A percentile compares a stretch with the other conserved stretches of the same genome.
These are phyloP conservation scores for Agonopterix heracliana DNA, from an alignment of 2,888 invertebrate genomes.

Conservation along the genomic window DNA sequence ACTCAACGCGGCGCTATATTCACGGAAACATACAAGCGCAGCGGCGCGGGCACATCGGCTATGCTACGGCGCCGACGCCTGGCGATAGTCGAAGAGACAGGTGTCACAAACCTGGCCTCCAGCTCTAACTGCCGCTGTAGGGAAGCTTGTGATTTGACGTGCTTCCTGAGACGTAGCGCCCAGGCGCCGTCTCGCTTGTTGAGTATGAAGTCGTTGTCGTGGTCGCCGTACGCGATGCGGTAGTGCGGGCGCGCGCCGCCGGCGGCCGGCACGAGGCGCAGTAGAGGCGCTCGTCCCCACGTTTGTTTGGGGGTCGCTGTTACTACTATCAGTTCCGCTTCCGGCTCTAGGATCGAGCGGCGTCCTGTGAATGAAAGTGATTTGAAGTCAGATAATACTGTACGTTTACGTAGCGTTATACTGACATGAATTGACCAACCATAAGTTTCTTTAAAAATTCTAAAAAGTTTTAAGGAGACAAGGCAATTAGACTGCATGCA, in stretches of 20 bases:
- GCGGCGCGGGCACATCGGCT: conserved; percentile 40
- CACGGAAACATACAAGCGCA: conserved; percentile 58
- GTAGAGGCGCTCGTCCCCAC: conserved; percentile 56
- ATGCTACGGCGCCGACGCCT: conserved; percentile 15
- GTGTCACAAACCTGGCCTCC: conserved; percentile 53
- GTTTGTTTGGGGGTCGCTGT: conserved; percentile 45
- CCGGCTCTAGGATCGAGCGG: conserved; percentile 54
- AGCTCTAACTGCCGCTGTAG: conserved; percentile 54
- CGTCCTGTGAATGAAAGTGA: conserved; percentile 36
- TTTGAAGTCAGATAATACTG: no score
- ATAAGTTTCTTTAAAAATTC: no score
- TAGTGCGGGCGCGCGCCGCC: conserved; percentile 56
- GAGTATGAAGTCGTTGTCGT: conserved; percentile 41
- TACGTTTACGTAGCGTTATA: no score
- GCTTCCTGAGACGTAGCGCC: conserved; percentile 50
- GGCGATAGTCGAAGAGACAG: conserved; percentile 25
- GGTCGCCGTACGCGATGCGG: conserved; percentile 56
- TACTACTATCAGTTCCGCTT: conserved; percentile 55
- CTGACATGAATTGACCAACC: no score
- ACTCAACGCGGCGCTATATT: conserved; percentile 32
- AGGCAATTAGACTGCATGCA: no score
- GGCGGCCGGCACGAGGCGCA: conserved; percentile 54
- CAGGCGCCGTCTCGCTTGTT: conserved; percentile 57
- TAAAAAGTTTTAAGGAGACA: no score
- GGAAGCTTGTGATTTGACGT: conserved; percentile 32